These are phyloP conservation scores for Parotocinclus haroldoi DNA, from an alignment of 2,797 vertebrate species.

Conservation along the genomic window DNA sequence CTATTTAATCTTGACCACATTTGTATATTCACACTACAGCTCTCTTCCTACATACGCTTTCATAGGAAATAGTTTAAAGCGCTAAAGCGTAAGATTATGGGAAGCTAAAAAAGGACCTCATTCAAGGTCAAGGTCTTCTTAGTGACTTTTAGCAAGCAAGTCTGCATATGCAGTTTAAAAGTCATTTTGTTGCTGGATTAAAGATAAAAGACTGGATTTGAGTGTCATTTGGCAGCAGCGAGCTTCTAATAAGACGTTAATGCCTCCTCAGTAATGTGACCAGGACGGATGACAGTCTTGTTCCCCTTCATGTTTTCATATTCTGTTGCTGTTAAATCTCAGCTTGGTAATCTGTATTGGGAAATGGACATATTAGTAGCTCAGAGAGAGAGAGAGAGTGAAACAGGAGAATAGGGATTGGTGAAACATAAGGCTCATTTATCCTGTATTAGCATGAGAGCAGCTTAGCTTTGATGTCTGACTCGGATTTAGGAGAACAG, in stretches of 20 bases:
- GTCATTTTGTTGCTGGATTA: slow-evolving; percentile 51
- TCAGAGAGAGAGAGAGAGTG: slow-evolving; percentile 17
- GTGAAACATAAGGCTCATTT: slow-evolving; percentile 69
- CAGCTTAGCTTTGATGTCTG: slow-evolving; percentile 68
- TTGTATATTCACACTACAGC: too few species aligned
- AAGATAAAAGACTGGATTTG: slow-evolving; percentile 58
- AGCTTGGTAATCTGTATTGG: slow-evolving; percentile 62
- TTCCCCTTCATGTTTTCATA: slow-evolving; percentile 19
- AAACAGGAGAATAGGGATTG: slow-evolving; percentile 14
- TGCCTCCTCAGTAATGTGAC: slow-evolving; percentile 50
- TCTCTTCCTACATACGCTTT: too few species aligned
- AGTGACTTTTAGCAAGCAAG: neutral
- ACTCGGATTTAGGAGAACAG: slow-evolving; percentile 51
- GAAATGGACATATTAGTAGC: slow-evolving; percentile 64
- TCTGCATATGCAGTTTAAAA: slow-evolving; percentile 7
- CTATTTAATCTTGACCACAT: too few species aligned
- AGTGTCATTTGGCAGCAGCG: slow-evolving; percentile 57
- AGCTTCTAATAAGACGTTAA: slow-evolving; percentile 65
- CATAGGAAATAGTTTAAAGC: too few species aligned
- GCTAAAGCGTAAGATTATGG: neutral
- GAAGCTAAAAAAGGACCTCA: neutral
- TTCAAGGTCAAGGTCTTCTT: neutral
- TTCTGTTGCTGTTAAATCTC: slow-evolving; percentile 51
- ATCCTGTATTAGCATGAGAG: slow-evolving; percentile 68
- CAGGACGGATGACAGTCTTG: slow-evolving; percentile 48